A percentile compares a stretch with the other conserved stretches of the same genome.
Evolutionary conservation across 2,797 vertebrate genomes (phyloP).

Genomic region (Malacoraja senta): DNA sequence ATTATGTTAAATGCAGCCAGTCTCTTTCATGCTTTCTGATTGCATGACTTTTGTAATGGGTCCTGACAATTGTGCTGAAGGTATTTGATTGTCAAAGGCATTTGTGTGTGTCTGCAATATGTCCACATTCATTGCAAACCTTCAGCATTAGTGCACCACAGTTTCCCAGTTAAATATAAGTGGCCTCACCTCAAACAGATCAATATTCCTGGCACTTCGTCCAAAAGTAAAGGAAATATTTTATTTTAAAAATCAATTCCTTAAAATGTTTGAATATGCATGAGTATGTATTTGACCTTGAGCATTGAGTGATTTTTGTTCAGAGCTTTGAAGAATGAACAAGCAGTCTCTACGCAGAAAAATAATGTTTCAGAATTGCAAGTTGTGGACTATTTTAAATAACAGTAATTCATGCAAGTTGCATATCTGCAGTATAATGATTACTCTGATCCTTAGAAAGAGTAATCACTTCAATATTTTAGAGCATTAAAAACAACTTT

Average conservation of each 20-base stretch:
- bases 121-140: slow-evolving; percentile 34
- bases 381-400: neutral
- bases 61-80: slow-evolving; percentile 34
- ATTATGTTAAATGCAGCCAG: slow-evolving; percentile 9
- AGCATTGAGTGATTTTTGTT: slow-evolving; percentile 58
- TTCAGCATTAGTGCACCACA: slow-evolving; percentile 1
- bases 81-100: slow-evolving; percentile 32
- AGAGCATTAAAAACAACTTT: neutral
- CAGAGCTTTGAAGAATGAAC: slow-evolving; percentile 8
- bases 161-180: slow-evolving; percentile 57
- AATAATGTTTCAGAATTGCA: neutral
- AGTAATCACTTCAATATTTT: neutral
- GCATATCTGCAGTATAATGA: neutral
- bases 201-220: slow-evolving; percentile 96
- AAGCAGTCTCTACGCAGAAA: neutral
- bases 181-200: slow-evolving; percentile 76
- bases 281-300: slow-evolving; percentile 98
- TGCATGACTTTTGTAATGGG: slow-evolving; percentile 26
- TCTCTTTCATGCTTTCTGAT: slow-evolving; percentile 21
- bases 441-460: neutral
- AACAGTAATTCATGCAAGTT: neutral
- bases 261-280: slow-evolving; percentile 88
- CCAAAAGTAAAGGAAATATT: slow-evolving; percentile 97
- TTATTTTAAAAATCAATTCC: slow-evolving; percentile 46
- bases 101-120: slow-evolving; percentile 34